Percentiles rank a stretch among this genome's conserved stretches.
phyloP scores from a whole-genome alignment of 1,140 invertebrate genomes.

The Megalonaias nervosa region DNA sequence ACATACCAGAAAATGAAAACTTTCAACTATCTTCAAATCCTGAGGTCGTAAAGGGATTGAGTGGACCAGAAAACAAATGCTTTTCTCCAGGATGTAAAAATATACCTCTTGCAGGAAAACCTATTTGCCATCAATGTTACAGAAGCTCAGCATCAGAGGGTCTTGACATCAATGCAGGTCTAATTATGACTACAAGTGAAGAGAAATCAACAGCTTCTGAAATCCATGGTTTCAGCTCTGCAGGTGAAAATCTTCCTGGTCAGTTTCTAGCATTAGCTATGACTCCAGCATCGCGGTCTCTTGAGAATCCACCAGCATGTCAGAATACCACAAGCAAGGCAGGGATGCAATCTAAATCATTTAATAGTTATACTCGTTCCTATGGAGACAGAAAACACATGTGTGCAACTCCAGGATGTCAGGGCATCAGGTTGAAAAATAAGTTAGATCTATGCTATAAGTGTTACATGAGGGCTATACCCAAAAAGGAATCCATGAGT shows the following conservation, averaged over 20 bases:
- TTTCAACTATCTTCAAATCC: neutral
- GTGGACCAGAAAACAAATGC: constrained; percentile 3
- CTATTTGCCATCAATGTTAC: constrained; percentile 17
- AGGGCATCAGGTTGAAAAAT: constrained; percentile 17
- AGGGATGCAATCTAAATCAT: neutral
- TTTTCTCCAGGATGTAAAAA: constrained; percentile 4
- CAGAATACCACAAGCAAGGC: neutral
- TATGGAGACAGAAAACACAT: constrained; percentile 23
- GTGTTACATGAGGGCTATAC: constrained; percentile 1
- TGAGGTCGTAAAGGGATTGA: neutral
- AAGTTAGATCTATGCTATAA: constrained; percentile 27
- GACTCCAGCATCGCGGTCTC: neutral
- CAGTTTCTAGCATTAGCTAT: constrained; percentile 5
- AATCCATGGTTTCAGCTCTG: neutral
- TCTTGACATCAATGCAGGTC: neutral
- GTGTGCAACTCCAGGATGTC: constrained; percentile 46
- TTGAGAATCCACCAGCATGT: neutral
- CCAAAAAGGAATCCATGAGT: neutral
- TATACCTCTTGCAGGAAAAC: neutral
- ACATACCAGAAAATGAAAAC: neutral
- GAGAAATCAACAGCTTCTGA: neutral
- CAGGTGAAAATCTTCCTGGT: constrained; percentile 12
- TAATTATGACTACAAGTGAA: neutral
- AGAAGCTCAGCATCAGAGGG: neutral
- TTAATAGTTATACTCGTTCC: neutral